Percentiles rank a stretch among this genome's conserved stretches.
Evolutionary conservation across 2,113 vertebrate genomes (phyloP).

Genomic region (Columbina picui): DNA sequence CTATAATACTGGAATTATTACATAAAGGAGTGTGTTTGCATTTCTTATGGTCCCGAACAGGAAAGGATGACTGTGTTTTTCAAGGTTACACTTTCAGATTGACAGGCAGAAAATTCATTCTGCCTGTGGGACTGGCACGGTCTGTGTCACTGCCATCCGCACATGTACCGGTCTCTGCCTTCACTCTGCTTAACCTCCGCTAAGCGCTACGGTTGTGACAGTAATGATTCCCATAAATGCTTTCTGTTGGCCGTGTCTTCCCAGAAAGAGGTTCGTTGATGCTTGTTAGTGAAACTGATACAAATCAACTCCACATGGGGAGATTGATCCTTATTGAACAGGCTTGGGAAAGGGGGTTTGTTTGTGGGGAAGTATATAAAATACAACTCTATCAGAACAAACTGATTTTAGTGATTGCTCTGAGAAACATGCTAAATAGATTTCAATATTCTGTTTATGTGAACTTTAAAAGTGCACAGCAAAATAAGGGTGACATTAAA

Average conservation of each 20-base stretch:
- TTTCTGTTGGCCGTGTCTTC: not conserved
- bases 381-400: not conserved
- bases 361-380: not conserved
- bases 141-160: too few relatives aligned
- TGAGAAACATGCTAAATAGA: not conserved
- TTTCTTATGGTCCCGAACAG: not conserved
- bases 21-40: not conserved
- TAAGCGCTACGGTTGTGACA: not conserved
- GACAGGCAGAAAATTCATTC: not conserved
- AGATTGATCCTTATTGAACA: not conserved
- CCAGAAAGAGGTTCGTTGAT: not conserved
- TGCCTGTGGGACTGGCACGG: not conserved
- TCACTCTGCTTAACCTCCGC: not conserved
- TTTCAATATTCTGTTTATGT: not conserved
- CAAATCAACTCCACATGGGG: not conserved
- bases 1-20: not conserved
- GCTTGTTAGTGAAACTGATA: not conserved
- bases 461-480: not conserved
- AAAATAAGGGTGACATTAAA: not conserved
- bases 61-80: not conserved
- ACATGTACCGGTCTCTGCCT: not conserved
- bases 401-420: not conserved
- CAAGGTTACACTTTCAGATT: not conserved
- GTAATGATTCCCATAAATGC: not conserved
- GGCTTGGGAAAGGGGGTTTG: not conserved